Evolutionary conservation across 2,888 invertebrate genomes (phyloP), one percentile per base, ranked within the genome.

Genomic region (Blastobasis lacticolella): DNA sequence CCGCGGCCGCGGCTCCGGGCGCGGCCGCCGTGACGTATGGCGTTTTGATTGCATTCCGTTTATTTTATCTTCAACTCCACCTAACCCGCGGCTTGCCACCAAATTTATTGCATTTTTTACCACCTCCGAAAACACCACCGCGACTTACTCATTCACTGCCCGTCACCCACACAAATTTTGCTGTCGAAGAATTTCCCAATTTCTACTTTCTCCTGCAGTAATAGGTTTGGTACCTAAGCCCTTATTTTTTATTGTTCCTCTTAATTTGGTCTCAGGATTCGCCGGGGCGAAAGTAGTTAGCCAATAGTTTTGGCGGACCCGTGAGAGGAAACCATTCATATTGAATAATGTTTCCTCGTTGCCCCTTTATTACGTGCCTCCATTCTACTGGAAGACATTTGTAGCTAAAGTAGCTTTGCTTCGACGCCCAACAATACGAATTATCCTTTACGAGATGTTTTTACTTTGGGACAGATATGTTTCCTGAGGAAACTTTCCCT

Each of bases 321-420:
- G 63, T 68, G 62, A 67, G 67, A 72, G 82, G 81, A 81, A 81
- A 74, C 79, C 73, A 80, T 82, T 74, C 74, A 74, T 79, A 81
- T 75, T 75, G 79, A 78, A 67, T 79, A 81, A 82, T 81, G 78
- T 74, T 78, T 78, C 77, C 80, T 70, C 64, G 61, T 62, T 68
- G 71, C 69, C 67, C 68, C 73, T 74, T 72, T 71, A 75, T 73
- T 71, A 74, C 75, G 62, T 66, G 72, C 71, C 66, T 67, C 64
- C 66, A 63, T 67, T 68, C 69, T 65, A 62, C 61, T 67, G 70
- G 64, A 72, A 74, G 66, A 71, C 72, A 71, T 72, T 73, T 71
- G 71, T 72, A 65, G 65, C 68, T 68, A 66, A 74, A 75, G 66
- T 70, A 68, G 62, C 64, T 61, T 60, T 59, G 66, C 63, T 64